These are phyloP conservation scores for Xiphophorus birchmanni DNA, from an alignment of 2,797 vertebrate genomes.

Conservation along the genomic window DNA sequence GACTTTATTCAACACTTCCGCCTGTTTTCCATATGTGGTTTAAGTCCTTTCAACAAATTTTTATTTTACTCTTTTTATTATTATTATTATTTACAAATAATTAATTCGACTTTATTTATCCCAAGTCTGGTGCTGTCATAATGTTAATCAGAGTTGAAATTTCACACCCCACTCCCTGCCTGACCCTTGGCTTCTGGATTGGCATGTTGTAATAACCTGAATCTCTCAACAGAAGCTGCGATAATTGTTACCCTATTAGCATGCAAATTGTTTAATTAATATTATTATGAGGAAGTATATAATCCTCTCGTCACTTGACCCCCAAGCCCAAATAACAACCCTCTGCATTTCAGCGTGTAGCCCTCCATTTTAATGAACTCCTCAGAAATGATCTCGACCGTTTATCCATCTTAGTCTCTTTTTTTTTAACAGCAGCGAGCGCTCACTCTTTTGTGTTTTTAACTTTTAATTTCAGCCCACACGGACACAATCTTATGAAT, in stretches of 20 bases:
- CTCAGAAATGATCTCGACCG: slow-evolving; percentile 86
- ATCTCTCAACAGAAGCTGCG: slow-evolving; percentile 99
- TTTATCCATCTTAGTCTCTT: slow-evolving; percentile 78
- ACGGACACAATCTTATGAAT: slow-evolving; percentile 85
- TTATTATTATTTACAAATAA: slow-evolving; percentile 81
- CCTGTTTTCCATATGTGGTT: slow-evolving; percentile 14
- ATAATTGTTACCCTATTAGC: slow-evolving; percentile 99
- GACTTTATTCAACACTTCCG: not conserved
- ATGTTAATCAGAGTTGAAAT: slow-evolving; percentile 99
- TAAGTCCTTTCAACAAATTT: slow-evolving; percentile 89
- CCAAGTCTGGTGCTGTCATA: slow-evolving; percentile 98
- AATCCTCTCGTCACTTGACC: slow-evolving; percentile 99
- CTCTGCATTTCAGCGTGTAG: slow-evolving; percentile 89
- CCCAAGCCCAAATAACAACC: slow-evolving; percentile 91
- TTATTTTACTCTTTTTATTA: slow-evolving; percentile 15
- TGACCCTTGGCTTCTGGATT: slow-evolving; percentile 98
- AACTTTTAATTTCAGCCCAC: slow-evolving; percentile 75
- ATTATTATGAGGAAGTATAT: slow-evolving; percentile 99
- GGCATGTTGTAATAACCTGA: slow-evolving; percentile 99
- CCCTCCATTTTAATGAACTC: slow-evolving; percentile 89
- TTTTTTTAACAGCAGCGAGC: slow-evolving; percentile 66
- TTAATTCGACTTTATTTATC: slow-evolving; percentile 99
- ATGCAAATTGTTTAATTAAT: slow-evolving; percentile 99
- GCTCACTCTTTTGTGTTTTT: slow-evolving; percentile 53
- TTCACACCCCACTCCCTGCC: slow-evolving; percentile 94